phyloP scores from a whole-genome alignment of 2,888 invertebrate species.

The Lymantria monacha region DNA sequence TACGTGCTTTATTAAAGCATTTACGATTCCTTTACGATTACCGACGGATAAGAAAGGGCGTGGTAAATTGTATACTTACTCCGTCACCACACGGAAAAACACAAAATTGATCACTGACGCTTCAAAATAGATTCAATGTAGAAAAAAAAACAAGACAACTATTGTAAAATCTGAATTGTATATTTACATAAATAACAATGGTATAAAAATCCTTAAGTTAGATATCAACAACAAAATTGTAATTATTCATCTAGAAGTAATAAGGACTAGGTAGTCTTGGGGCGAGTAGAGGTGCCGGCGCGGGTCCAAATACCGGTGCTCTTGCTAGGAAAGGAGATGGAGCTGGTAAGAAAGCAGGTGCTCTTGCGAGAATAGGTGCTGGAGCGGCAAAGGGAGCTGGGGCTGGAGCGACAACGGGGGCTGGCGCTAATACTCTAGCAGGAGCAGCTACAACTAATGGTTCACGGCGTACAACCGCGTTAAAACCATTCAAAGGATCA shows the following conservation, averaged over 20 bases:
- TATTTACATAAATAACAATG: conserved; percentile 72
- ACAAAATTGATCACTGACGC: too few species aligned
- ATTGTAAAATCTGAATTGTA: conserved; percentile 30
- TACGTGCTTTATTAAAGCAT: too few species aligned
- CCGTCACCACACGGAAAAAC: too few species aligned
- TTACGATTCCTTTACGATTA: too few species aligned
- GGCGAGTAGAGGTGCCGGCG: conserved; percentile 43
- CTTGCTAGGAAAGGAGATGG: conserved; percentile 28
- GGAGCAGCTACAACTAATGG: conserved; percentile 59
- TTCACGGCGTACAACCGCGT: conserved; percentile 81
- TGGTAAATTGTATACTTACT: too few species aligned
- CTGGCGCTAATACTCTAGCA: conserved; percentile 50
- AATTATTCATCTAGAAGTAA: conserved; percentile 73
- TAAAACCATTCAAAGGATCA: conserved; percentile 80
- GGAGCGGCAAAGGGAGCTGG: conserved; percentile 43
- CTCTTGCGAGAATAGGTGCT: conserved; percentile 31
- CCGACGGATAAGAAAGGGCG: too few species aligned
- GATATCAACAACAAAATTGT: conserved; percentile 71
- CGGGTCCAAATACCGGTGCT: conserved; percentile 33
- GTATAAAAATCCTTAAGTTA: conserved; percentile 56
- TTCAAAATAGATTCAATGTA: too few species aligned
- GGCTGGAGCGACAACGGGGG: conserved; percentile 45
- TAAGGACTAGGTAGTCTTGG: conserved; percentile 64
- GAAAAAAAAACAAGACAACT: too few species aligned
- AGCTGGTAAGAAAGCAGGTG: conserved; percentile 30